A percentile compares a stretch with the other conserved stretches of the same genome.
phyloP scores from a whole-genome alignment of 1,140 invertebrate species.

The Drosophila serrata region DNA sequence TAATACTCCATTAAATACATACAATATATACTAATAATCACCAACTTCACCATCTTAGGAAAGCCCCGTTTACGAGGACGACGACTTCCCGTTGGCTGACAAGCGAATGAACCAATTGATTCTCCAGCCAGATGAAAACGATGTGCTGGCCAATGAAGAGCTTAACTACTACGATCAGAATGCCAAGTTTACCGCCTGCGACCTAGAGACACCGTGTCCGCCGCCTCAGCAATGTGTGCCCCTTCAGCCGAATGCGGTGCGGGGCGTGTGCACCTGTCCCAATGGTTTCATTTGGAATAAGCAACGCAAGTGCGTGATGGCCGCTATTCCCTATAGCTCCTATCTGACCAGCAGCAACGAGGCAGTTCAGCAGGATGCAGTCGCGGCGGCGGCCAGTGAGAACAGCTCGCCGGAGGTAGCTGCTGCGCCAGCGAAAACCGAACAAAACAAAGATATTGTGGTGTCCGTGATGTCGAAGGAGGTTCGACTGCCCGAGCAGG shows the following conservation, averaged over 20 bases:
- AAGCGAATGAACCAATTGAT: slow-evolving; percentile 79
- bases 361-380: slow-evolving; percentile 47
- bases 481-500: slow-evolving; percentile 90
- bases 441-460: slow-evolving; percentile 87
- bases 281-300: slow-evolving; percentile 87
- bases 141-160: slow-evolving; percentile 83
- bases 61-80: slow-evolving; percentile 69
- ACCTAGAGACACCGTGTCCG: slow-evolving; percentile 87
- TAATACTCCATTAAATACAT: background rate
- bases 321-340: slow-evolving; percentile 66
- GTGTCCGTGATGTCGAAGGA: slow-evolving; percentile 92
- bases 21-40: background rate
- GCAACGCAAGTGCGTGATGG: slow-evolving; percentile 85
- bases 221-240: slow-evolving; percentile 89
- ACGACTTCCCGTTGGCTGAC: slow-evolving; percentile 74
- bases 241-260: slow-evolving; percentile 86
- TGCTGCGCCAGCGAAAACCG: slow-evolving; percentile 67
- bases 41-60: slow-evolving; percentile 34
- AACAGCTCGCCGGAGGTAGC: slow-evolving; percentile 41
- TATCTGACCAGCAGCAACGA: slow-evolving; percentile 46
- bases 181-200: slow-evolving; percentile 80
- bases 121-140: slow-evolving; percentile 84
- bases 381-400: slow-evolving; percentile 62
- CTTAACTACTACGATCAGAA: slow-evolving; percentile 66
- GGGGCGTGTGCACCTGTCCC: slow-evolving; percentile 90